These are phyloP conservation scores for Anarsia innoxiella DNA, from an alignment of 2,888 invertebrate species.

Conservation along the genomic window DNA sequence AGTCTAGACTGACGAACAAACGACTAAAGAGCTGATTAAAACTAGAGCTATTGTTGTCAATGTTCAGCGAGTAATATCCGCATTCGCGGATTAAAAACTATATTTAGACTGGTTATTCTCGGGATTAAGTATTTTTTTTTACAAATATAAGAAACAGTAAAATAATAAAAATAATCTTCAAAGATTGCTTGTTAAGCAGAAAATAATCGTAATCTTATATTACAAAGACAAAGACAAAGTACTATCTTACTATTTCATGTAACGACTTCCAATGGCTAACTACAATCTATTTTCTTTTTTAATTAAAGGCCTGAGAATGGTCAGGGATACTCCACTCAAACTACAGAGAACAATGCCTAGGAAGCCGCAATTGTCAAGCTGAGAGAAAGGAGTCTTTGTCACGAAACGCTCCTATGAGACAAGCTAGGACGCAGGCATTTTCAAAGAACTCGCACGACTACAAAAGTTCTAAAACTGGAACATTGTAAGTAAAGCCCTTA, in stretches of 20 bases:
- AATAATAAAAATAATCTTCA: neutral
- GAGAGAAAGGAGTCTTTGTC: constrained; percentile 53
- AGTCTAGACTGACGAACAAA: constrained; percentile 60
- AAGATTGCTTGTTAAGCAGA: neutral
- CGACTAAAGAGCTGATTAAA: constrained; percentile 68
- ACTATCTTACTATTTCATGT: no score
- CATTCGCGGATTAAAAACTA: no score
- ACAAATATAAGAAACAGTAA: no score
- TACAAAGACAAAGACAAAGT: no score
- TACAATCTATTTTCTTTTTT: constrained; percentile 29
- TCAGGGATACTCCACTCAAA: constrained; percentile 27
- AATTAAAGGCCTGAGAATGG: constrained; percentile 29
- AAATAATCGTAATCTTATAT: no score
- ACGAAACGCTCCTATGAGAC: constrained; percentile 33
- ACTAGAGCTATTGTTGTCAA: constrained; percentile 53
- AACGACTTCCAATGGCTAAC: no score
- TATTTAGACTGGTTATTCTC: no score
- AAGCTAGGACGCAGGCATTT: constrained; percentile 33
- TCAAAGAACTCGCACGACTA: neutral
- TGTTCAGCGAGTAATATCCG: no score
- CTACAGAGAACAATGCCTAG: constrained; percentile 50
- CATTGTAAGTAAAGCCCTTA: no score
- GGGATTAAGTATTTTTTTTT: no score
- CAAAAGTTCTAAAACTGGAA: neutral
- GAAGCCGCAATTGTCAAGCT: constrained; percentile 43